Evolutionary conservation across 2,888 invertebrate species (phyloP), one percentile per base, ranked within the genome.

Genomic region (Glomeris marginata): DNA sequence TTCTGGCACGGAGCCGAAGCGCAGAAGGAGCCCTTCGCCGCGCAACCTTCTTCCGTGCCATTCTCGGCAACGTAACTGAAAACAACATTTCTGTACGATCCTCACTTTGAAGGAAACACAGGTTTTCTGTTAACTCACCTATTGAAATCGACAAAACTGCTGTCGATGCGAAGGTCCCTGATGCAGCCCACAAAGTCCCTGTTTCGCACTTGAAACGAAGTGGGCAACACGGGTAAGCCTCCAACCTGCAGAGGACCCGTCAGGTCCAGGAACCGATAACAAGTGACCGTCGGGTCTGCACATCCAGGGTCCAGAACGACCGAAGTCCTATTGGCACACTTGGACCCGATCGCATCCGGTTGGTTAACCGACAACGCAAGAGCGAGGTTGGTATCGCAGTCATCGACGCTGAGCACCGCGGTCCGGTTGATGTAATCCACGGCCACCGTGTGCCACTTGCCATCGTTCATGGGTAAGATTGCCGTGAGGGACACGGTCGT

Each of bases 201-300:
- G 52, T 64, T 64, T 41, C 62, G 59, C 1, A 46, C 45, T 53
- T 62, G 64, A 51, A 62, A 62, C 15, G 59, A 59, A 37, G 61
- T 59, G 11, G 85, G 84, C 35, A 86, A 76, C 46, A 80, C 75
- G 0, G 94, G 92, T 1, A 95, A 70, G 0, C 94, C 94, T 0
- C 95, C 95, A 6, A 97, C 70, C 66, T 91, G 90, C 21, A 92
- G 67, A 11, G 91, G 91, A 0, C 90, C 64, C 0, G 94, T 94
- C 36, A 97, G 70, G 65, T 97, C 95, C 35, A 97, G 69, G 63
- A 91, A 90, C 51, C 92, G 66, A 56, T 71, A 70, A 58, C 74
- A 75, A 34, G 66, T 67, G 55, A 70, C 70, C 28, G 69, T 70
- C 47, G 69, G 64, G 53, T 68, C 65, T 41, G 64, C 60, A 61